Evolutionary conservation across 2,113 vertebrate species (phyloP).

Genomic region (Chloroceryle aenea): DNA sequence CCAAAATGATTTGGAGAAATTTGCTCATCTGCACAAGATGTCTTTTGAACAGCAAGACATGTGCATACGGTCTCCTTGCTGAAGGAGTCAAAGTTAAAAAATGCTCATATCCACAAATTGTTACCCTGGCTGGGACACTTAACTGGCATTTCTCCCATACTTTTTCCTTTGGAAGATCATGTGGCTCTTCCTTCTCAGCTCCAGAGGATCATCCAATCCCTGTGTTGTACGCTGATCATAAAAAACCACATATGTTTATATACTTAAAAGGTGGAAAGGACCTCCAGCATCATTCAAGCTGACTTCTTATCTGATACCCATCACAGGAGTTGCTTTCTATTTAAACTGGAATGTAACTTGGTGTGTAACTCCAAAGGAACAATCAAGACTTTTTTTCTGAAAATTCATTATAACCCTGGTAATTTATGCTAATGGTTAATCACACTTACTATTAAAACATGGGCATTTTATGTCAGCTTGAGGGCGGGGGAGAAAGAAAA

Average conservation of each 20-base stretch:
- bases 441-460: not conserved
- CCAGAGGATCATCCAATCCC: not conserved
- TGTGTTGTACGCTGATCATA: fast-evolving
- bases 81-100: not conserved
- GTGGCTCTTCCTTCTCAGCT: not conserved
- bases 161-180: not conserved
- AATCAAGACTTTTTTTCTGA: not conserved
- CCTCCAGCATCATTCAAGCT: not conserved
- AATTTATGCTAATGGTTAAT: constrained; percentile 30
- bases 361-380: not conserved
- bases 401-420: not conserved
- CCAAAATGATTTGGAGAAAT: not conserved
- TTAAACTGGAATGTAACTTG: not conserved
- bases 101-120: not conserved
- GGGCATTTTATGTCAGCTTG: not conserved
- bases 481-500: not conserved
- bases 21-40: constrained; percentile 18
- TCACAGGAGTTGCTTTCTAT: not conserved
- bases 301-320: not conserved
- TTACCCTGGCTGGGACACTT: not conserved
- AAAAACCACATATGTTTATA: not conserved
- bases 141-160: not conserved
- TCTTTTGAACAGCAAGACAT: constrained; percentile 20
- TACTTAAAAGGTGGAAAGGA: not conserved
- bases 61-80: not conserved